Percentiles rank a stretch among this genome's conserved stretches.
These are phyloP conservation scores for Lasiurus cinereus DNA, from an alignment of 2,113 vertebrate genomes.

Conservation along the genomic window DNA sequence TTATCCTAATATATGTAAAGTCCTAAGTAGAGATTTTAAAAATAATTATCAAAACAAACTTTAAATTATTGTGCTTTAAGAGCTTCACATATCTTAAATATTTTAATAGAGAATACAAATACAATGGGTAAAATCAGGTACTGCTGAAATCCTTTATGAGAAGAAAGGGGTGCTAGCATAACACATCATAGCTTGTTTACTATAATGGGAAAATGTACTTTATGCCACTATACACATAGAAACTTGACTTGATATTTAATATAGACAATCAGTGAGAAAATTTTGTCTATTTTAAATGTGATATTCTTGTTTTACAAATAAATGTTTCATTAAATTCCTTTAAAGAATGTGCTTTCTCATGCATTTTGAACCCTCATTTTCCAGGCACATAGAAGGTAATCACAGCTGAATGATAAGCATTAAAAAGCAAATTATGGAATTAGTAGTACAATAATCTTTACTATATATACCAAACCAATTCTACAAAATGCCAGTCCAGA, in stretches of 20 bases:
- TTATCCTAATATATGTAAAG: not conserved
- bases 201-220: not conserved
- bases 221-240: not conserved
- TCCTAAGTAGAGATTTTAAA: not conserved
- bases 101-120: not conserved
- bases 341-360: not conserved
- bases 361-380: not conserved
- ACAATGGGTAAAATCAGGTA: not conserved
- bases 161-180: not conserved
- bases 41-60: not conserved
- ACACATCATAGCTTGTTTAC: not conserved
- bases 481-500: not conserved
- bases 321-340: not conserved
- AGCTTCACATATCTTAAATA: not conserved
- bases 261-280: not conserved
- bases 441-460: conserved; percentile 38
- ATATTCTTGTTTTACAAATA: not conserved
- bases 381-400: not conserved
- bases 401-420: not conserved
- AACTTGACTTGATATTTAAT: not conserved
- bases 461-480: not conserved
- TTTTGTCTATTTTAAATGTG: conserved; percentile 3
- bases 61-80: not conserved
- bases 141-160: not conserved
- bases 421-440: not conserved